These are phyloP conservation scores for Ctenodactylus gundi DNA, from an alignment of 2,113 vertebrate genomes.

Conservation along the genomic window DNA sequence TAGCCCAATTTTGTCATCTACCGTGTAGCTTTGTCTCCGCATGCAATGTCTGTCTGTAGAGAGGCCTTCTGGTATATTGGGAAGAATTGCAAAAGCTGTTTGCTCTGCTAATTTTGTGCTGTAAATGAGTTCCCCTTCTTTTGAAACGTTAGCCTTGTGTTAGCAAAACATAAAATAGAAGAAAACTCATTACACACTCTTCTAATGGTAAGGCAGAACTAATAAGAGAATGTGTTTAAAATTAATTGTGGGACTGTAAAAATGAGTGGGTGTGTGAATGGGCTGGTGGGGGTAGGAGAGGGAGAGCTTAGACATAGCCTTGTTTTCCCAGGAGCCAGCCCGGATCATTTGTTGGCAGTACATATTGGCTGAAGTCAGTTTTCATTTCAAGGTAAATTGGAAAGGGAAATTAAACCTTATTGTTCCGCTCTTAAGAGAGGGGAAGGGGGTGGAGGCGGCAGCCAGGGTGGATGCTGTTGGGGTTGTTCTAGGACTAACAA, in stretches of 20 bases:
- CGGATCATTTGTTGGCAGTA: slow-evolving; percentile 76
- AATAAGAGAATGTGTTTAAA: slow-evolving; percentile 79
- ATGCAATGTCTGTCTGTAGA: slow-evolving; percentile 32
- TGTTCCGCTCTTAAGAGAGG: slow-evolving; percentile 76
- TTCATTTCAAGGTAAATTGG: slow-evolving; percentile 83
- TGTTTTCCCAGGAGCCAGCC: slow-evolving; percentile 71
- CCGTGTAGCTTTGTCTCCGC: slow-evolving; percentile 32
- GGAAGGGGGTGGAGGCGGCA: slow-evolving; percentile 61
- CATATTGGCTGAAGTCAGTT: slow-evolving; percentile 80
- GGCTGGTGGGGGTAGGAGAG: slow-evolving; percentile 7
- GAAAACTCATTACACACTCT: slow-evolving; percentile 69
- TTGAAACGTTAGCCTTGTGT: slow-evolving; percentile 70
- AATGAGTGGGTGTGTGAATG: slow-evolving; percentile 65
- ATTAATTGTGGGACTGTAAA: slow-evolving; percentile 78
- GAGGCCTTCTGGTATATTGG: slow-evolving; percentile 56
- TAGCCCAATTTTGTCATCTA: neutral
- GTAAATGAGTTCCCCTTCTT: slow-evolving; percentile 67
- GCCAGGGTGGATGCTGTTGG: slow-evolving; percentile 48
- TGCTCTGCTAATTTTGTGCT: slow-evolving; percentile 70
- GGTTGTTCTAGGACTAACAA: slow-evolving; percentile 73
- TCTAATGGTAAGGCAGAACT: slow-evolving; percentile 76
- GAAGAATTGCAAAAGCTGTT: slow-evolving; percentile 62
- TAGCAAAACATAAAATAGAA: slow-evolving; percentile 75
- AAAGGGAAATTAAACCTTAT: slow-evolving; percentile 82
- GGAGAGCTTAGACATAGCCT: slow-evolving; percentile 52